Base-by-base conservation (phyloP, 1,140 invertebrate genomes). In the Drosophila asahinai region DNA sequence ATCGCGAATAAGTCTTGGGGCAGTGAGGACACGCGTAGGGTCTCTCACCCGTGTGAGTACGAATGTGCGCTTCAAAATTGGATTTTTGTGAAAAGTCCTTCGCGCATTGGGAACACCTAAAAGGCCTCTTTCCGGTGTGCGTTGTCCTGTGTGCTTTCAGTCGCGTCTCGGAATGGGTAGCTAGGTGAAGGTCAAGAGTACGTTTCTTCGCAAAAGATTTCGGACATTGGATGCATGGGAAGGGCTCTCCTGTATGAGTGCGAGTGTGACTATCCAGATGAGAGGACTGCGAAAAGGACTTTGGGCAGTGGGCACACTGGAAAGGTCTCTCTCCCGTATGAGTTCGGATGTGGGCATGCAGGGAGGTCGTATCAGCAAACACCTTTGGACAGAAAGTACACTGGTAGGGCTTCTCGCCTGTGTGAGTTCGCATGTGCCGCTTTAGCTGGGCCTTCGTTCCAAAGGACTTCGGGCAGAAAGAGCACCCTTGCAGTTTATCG, bases 301-400 rank as follows among this genome's bases (percentile, higher is more conserved):
- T 30, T 1, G n/a, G 2, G n/a, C 51, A 54, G 27, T 36, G n/a
- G n/a, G 51, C 5, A 12, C 51, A 54, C 7, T 14, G 2, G 27
- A 17, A 54, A 7, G 55, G 55, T 3, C 51, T n/a, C 5, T 54
- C 51, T 9, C 30, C 30, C n/a, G 25, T 54, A 27, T 54, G 51
- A 19, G 27, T 54, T 12, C 40, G 40, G 6, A 42, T n/a, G 15
- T 36, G 51, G n/a, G 27, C n/a, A 11, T 7, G 27, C 27, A n/a
- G 25, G 27, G 52, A 17, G 3, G n/a, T 47, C 19, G 17, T n/a
- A 19, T 33, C 27, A n/a, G 30, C 9, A 36, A 55, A 55, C 11
- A 7, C 40, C 30, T 55, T 36, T 30, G 30, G 17, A 33, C 52
- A 55, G n/a, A 15, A 14, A 27, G 8, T 17, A 14, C 52, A 55